Conservation (phyloP, 2,113 vertebrate genomes). For the Regulus satrapa region DNA sequence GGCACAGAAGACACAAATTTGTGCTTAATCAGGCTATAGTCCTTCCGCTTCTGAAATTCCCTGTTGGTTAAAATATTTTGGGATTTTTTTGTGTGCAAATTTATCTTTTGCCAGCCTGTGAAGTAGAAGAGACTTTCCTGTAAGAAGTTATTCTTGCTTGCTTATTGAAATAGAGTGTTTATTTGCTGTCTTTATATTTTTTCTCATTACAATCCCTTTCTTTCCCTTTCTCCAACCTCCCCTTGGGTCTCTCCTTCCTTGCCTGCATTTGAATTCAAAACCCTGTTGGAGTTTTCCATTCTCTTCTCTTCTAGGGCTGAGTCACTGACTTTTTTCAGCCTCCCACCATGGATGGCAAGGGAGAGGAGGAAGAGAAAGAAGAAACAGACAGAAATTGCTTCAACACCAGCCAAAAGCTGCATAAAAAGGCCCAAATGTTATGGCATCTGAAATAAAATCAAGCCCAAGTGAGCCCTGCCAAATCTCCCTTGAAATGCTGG, state of each 20-base stretch:
- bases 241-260: constrained; percentile 59
- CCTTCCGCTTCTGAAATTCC: not conserved
- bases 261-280: constrained; percentile 33
- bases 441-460: constrained; percentile 58
- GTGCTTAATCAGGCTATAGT: not conserved
- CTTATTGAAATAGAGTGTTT: not conserved
- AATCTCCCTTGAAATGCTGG: constrained; percentile 50
- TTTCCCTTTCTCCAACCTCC: constrained; percentile 20
- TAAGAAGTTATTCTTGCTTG: not conserved
- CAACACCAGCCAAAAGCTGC: constrained; percentile 42
- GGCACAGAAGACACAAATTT: not conserved
- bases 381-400: constrained; percentile 41
- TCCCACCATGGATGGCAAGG: constrained; percentile 44
- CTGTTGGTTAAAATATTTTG: not conserved
- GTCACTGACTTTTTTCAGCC: constrained; percentile 59
- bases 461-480: constrained; percentile 8
- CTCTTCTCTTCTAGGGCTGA: constrained; percentile 38
- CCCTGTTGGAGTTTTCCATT: constrained; percentile 58
- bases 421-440: constrained; percentile 45
- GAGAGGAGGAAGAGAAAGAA: constrained; percentile 47
- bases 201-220: not conserved
- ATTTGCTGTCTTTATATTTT: not conserved
- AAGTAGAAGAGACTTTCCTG: not conserved
- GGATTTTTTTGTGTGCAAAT: not conserved
- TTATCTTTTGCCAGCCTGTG: not conserved